Evolutionary conservation across 2,888 invertebrate genomes (phyloP), one percentile per base, ranked within the genome.

Genomic region (Nomada fabriciana): DNA sequence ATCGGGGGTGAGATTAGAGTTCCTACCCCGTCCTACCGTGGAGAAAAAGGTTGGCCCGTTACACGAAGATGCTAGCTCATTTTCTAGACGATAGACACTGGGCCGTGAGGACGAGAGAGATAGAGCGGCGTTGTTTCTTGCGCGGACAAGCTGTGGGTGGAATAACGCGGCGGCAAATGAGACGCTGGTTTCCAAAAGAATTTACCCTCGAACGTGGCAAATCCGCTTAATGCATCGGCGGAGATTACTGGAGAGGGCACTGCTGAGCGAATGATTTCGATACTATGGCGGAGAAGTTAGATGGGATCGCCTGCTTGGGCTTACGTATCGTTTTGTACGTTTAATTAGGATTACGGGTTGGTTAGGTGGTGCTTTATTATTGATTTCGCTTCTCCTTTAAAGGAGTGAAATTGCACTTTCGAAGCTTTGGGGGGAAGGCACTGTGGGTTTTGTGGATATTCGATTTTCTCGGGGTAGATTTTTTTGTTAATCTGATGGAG

Each of bases 71-170:
- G 36, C n/a, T 52, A 29, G 36, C 70, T 76, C 60, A 60, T 80
- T 65, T 80, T 76, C 70, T 65, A 60, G 29, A 76, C 53, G 76
- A 80, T 65, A 52, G 52, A 53, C 52, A 68, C 76, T 64, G 64
- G 52, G 25, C 53, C 76, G 43, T 25, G 68, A 69, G 52, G 50
- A 52, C 63, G 68, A 57, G 60, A 63, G 23, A 69, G 52, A 75
- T 64, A 64, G 18, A 57, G 57, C 3, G 18, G 7, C 7, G 53
- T 42, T 36, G 52, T 0, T 42, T 68, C 50, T 43, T 52, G 50
- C 43, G 57, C 10, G 68, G 63, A 69, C 43, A 64, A 59, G 20
- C 59, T 69, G 18, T 23, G 18, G 42, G 15, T 42, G 23, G 25
- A 73, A 65, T 59, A 73, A 73, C 20, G 25, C 65, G 5, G n/a